These are phyloP conservation scores for Macrophya annulata DNA, from an alignment of 2,888 invertebrate species.

Conservation along the genomic window DNA sequence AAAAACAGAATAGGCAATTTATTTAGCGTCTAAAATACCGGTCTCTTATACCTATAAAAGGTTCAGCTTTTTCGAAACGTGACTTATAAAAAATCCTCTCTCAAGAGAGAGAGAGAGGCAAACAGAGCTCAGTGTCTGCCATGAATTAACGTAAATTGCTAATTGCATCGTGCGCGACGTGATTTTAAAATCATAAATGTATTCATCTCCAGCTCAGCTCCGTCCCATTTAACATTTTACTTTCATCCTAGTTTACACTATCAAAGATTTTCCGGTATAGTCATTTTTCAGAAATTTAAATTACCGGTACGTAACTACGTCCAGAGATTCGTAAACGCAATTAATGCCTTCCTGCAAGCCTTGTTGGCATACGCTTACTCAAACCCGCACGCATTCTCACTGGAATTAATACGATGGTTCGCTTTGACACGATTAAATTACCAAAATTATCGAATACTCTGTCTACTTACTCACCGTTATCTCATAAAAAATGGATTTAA, in stretches of 20 bases:
- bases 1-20: slow-evolving; percentile 28
- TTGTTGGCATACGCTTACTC: background rate
- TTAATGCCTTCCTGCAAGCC: background rate
- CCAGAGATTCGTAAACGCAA: background rate
- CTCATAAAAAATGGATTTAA: slow-evolving; percentile 1
- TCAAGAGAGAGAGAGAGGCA: background rate
- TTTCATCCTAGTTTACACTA: background rate
- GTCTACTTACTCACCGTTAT: background rate
- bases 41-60: background rate
- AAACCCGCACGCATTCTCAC: background rate
- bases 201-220: background rate
- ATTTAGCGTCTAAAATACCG: slow-evolving; percentile 29
- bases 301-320: background rate
- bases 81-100: background rate
- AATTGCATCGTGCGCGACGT: background rate
- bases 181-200: background rate
- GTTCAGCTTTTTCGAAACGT: slow-evolving; percentile 1
- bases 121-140: too few species aligned
- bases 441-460: background rate
- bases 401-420: background rate
- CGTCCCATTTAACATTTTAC: background rate
- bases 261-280: background rate
- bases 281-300: background rate
- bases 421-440: slow-evolving; percentile 23
- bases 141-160: slow-evolving; percentile 23